Percentiles rank a stretch among this genome's conserved stretches.
Conservation (phyloP, 2,113 vertebrate genomes). For the Passerina amoena region DNA sequence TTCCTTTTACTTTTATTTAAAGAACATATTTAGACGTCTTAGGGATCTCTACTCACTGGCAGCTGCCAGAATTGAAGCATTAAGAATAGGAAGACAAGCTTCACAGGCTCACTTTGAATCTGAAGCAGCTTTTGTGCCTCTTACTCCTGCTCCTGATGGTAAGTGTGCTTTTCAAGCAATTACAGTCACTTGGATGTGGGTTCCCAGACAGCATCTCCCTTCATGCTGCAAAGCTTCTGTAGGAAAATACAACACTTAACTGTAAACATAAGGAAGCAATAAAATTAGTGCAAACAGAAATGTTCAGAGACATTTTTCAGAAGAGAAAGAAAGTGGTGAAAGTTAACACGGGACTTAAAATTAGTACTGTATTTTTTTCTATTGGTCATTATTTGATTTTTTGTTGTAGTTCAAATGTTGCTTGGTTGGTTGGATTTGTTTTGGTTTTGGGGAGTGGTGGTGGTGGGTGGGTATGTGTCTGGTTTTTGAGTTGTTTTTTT, state of each 20-base stretch:
- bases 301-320: not conserved
- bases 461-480: too few relatives aligned
- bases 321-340: not conserved
- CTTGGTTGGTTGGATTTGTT: too few relatives aligned
- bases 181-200: not conserved
- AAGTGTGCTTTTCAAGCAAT: not conserved
- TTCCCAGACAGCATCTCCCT: not conserved
- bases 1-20: constrained; percentile 70
- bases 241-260: not conserved
- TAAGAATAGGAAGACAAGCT: constrained; percentile 75
- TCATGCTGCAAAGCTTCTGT: not conserved
- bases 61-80: constrained; percentile 69
- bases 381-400: too few relatives aligned
- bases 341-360: not conserved
- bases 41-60: constrained; percentile 80
- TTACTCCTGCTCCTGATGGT: not conserved
- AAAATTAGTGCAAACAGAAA: not conserved
- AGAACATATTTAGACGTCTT: constrained; percentile 80
- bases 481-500: too few relatives aligned
- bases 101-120: constrained; percentile 65
- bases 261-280: not conserved
- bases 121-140: not conserved
- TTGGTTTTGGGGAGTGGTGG: too few relatives aligned
- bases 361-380: not conserved
- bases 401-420: not conserved